phyloP scores from a whole-genome alignment of 2,888 invertebrate species.

The Sphaerophoria rueppellii region DNA sequence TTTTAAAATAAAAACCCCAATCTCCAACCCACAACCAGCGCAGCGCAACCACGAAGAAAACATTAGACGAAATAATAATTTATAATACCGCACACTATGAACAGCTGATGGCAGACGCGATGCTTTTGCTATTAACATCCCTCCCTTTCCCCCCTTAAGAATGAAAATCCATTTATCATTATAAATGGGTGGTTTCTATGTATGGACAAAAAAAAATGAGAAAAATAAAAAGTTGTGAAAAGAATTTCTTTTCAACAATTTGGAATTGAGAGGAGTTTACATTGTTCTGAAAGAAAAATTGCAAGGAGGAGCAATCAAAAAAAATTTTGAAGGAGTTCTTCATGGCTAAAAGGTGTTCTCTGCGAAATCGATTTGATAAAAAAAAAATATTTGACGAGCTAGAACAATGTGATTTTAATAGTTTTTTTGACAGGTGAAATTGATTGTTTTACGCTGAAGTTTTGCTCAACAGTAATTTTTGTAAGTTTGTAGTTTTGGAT shows the following conservation, averaged over 20 bases:
- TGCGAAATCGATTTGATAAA: neutral
- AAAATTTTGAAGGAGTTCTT: neutral
- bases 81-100: slow-evolving; percentile 37
- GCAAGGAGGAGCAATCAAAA: neutral
- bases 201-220: neutral
- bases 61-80: slow-evolving; percentile 43
- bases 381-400: neutral
- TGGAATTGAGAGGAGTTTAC: too few species aligned
- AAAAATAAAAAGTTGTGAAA: slow-evolving; percentile 12
- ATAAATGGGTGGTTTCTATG: neutral
- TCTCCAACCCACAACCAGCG: neutral
- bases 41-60: slow-evolving; percentile 29
- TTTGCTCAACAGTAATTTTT: too few species aligned
- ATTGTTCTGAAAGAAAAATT: too few species aligned
- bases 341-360: neutral
- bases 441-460: neutral
- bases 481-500: too few species aligned
- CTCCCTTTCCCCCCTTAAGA: neutral
- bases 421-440: neutral
- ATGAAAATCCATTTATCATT: slow-evolving; percentile 28
- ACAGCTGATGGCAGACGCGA: slow-evolving; percentile 41
- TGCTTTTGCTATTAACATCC: slow-evolving; percentile 5
- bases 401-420: too few species aligned
- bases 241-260: neutral
- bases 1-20: slow-evolving; percentile 35